A percentile compares a stretch with the other conserved stretches of the same genome.
These are phyloP conservation scores for Euwallacea similis DNA, from an alignment of 1,140 invertebrate genomes.

Conservation along the genomic window DNA sequence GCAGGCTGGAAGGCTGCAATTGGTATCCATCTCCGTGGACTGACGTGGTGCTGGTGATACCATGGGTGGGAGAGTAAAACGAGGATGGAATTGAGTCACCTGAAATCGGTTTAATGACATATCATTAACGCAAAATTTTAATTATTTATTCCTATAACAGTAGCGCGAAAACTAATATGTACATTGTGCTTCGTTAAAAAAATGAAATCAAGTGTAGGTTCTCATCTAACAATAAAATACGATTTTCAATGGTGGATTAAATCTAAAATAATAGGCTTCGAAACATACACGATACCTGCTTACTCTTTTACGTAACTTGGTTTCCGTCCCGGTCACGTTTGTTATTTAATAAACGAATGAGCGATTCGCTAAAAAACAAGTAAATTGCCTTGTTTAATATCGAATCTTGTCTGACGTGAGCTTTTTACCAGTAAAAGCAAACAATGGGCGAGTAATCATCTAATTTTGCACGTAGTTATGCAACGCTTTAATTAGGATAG, in stretches of 20 bases:
- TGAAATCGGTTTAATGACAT: slow-evolving; percentile 29
- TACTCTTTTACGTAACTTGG: neutral
- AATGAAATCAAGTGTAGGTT: neutral
- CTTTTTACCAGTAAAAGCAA: neutral
- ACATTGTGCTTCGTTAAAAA: too few species aligned
- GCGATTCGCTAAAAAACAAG: neutral
- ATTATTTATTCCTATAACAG: too few species aligned
- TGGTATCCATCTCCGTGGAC: slow-evolving; percentile 38
- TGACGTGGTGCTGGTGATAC: neutral
- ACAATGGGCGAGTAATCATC: neutral
- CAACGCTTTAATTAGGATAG: too few species aligned
- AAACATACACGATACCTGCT: neutral
- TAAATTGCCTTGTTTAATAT: too few species aligned
- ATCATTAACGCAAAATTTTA: too few species aligned
- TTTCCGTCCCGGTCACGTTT: slow-evolving; percentile 1
- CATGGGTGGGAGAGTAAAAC: slow-evolving; percentile 39
- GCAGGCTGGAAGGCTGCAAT: slow-evolving; percentile 45
- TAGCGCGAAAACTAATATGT: too few species aligned
- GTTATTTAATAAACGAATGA: neutral
- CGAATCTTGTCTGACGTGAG: too few species aligned
- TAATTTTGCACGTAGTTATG: neutral
- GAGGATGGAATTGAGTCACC: slow-evolving; percentile 42
- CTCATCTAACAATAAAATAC: neutral
- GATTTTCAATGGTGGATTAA: neutral
- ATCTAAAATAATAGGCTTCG: neutral